Evolutionary conservation across 2,888 invertebrate species (phyloP), one percentile per base, ranked within the genome.

Genomic region (Drosophila monieri): DNA sequence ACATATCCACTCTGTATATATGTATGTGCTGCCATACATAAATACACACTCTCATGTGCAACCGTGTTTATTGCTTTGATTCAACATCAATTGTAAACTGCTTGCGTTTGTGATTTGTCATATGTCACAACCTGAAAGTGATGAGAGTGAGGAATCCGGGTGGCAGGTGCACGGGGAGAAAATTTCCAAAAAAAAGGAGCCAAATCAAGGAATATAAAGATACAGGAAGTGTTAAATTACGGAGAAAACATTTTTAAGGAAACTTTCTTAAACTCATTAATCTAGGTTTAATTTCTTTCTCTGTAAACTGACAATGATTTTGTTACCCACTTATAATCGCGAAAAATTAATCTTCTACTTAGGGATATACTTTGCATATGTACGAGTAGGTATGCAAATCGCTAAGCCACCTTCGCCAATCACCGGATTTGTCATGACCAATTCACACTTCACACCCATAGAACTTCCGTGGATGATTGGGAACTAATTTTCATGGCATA

Each of bases 11-110:
- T 18, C 14, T 15, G 2, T 39, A 6, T 39, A n/a, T 15, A 14
- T 18, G 14, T 15, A 14, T 18, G 14, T 2, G 9, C 9, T 41
- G 18, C 6, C 39, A 43, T 49, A 74, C 23, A 49, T 54, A 14
- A 15, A 23, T 25, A 30, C 14, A 32, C n/a, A 35, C 27, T 51
- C 32, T 65, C 58, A 35, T 25, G 46, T 43, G 54, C 46, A 48
- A 12, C 18, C 61, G 55, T 74, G 68, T 69, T 83, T 83, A 73
- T 76, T 75, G 72, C 66, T 72, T 79, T 83, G 77, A 83, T 88
- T 83, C 69, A 67, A 66, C 74, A 87, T 71, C 81, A 86, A 78
- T 86, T 73, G 80, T 69, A 46, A 73, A 60, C 62, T 58, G 77
- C 47, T 68, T 53, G 77, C 78, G 48, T 67, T 58, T 73, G 73